phyloP scores from a whole-genome alignment of 2,113 vertebrate species.

The Lagenorhynchus albirostris region DNA sequence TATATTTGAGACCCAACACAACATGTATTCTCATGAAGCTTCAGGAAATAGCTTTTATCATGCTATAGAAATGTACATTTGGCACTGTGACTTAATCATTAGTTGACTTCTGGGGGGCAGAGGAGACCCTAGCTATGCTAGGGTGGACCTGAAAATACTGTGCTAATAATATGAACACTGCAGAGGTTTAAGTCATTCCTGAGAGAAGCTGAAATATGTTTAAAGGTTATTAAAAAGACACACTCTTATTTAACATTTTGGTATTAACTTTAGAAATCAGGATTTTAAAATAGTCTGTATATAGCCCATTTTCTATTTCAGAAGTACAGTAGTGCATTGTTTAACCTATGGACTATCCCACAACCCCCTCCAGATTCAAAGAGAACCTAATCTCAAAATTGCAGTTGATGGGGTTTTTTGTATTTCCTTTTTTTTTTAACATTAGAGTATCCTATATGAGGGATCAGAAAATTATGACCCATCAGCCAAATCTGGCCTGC shows the following conservation, averaged over 20 bases:
- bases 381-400: neutral
- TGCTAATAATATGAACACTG: neutral
- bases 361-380: neutral
- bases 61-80: neutral
- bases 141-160: neutral
- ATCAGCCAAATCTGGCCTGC: neutral
- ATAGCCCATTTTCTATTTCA: constrained; percentile 9
- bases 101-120: neutral
- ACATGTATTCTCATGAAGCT: constrained; percentile 19
- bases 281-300: neutral
- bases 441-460: neutral
- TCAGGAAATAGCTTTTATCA: constrained; percentile 15
- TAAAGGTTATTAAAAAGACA: constrained; percentile 32
- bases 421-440: neutral
- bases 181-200: neutral
- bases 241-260: constrained; percentile 27
- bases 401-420: neutral
- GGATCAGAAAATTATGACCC: neutral
- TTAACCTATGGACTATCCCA: neutral
- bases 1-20: constrained; percentile 7
- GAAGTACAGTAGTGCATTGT: neutral
- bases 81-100: neutral
- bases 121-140: neutral
- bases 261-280: constrained; percentile 1
- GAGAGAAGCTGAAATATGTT: neutral